Evolutionary conservation across 2,113 vertebrate species (phyloP).

Genomic region (Podilymbus podiceps): DNA sequence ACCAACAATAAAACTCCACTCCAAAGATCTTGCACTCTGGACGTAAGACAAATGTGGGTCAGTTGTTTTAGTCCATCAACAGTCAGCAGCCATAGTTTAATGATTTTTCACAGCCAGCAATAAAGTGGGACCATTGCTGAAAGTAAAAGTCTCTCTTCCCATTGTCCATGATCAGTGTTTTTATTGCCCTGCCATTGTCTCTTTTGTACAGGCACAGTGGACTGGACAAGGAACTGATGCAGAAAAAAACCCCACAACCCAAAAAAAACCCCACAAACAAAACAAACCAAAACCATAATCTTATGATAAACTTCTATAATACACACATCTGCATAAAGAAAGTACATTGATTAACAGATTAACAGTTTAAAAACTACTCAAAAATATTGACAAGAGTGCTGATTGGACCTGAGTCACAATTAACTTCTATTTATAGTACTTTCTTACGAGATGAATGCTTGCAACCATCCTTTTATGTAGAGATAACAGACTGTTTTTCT

Average conservation of each 20-base stretch:
- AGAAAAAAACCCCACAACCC: neutral
- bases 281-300: neutral
- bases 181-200: neutral
- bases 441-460: neutral
- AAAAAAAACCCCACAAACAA: neutral
- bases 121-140: neutral
- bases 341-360: neutral
- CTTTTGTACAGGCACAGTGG: neutral
- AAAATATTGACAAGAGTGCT: neutral
- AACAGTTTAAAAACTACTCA: neutral
- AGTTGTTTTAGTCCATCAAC: neutral
- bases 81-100: neutral
- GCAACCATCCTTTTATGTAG: neutral
- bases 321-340: neutral
- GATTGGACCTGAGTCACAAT: neutral
- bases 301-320: neutral
- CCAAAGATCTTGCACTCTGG: neutral
- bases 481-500: neutral
- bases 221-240: neutral
- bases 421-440: neutral
- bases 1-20: neutral
- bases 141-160: neutral
- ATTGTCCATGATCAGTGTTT: neutral
- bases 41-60: neutral
- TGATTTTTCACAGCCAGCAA: neutral